Evolutionary conservation across 2,888 invertebrate species (phyloP), one percentile per base, ranked within the genome.

Genomic region (Thymelicus sylvestris): DNA sequence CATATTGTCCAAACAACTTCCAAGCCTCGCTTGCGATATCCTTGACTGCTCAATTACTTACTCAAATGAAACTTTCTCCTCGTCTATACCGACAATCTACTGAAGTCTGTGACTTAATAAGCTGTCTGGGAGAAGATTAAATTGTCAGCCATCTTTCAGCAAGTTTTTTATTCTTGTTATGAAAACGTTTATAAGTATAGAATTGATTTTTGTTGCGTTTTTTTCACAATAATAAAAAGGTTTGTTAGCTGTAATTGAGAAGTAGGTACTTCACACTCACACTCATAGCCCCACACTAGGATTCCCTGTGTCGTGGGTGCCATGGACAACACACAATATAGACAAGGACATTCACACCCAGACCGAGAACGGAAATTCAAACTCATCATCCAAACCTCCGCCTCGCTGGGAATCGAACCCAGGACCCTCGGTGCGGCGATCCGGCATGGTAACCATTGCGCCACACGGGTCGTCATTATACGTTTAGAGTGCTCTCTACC

Each of bases 111-210:
- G 70, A 70, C 65, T 71, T 71, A 66, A 71, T 71, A 71, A 71
- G 61, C 44, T 62, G 71, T 61, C 66, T 71, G 66, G 66, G 44
- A 41, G 55, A 44, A 71, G 66, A 71, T 71, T 71, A 71, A 71
- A 71, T 66, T 71, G 71, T 71, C 66, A 66, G 71, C 66, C 66
- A 66, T 71, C 66, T 71, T n/a, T n/a, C 38, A 48, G 6, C 15
- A 24, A 44, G 19, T 47, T 44, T 41, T 66, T 65, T 57, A 55
- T 39, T n/a, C 31, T 24, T 55, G 55, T 38, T 38, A 38, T 13
- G 13, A 57, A 57, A 38, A 57, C 19, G 15, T 13, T 57, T 8
- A 15, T 15, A n/a, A 50, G 10, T 50, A 50, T 15, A 0, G 15
- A 7, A 7, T 15, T 19, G 6, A 52, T 52, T 19, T 15, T 52